Evolutionary conservation across 2,888 invertebrate genomes (phyloP).

Genomic region (Rhagophthalmus giganteus): DNA sequence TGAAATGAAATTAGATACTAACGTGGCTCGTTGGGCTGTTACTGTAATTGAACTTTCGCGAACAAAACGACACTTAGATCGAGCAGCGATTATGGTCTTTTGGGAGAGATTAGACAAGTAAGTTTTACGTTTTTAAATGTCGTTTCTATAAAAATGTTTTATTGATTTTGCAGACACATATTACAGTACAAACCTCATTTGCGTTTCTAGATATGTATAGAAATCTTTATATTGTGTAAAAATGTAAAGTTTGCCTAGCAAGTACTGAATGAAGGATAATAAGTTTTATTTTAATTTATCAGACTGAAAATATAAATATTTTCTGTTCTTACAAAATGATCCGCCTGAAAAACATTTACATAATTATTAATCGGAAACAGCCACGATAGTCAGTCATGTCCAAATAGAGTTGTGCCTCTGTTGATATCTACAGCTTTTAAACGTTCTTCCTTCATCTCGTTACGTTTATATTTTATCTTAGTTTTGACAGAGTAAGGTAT

Average conservation of each 20-base stretch:
- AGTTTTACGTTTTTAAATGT: conserved; percentile 51
- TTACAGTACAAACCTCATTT: conserved; percentile 86
- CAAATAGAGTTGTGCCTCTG: background rate
- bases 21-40: conserved; percentile 97
- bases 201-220: conserved; percentile 61
- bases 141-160: conserved; percentile 11
- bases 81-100: conserved; percentile 92
- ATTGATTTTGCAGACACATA: conserved; percentile 73
- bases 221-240: background rate
- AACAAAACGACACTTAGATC: conserved; percentile 93
- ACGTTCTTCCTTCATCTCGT: background rate
- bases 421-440: background rate
- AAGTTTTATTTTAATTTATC: too few species aligned
- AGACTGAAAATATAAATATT: too few species aligned
- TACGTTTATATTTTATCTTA: conserved; percentile 1
- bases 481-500: background rate
- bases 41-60: conserved; percentile 89
- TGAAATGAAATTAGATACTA: conserved; percentile 91
- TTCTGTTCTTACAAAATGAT: too few species aligned
- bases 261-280: background rate
- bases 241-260: background rate
- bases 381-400: too few species aligned
- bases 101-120: conserved; percentile 97
- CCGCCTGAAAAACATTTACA: too few species aligned
- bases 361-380: too few species aligned